Conservation (phyloP, 2,888 invertebrate species). For the Thecophora atra region DNA sequence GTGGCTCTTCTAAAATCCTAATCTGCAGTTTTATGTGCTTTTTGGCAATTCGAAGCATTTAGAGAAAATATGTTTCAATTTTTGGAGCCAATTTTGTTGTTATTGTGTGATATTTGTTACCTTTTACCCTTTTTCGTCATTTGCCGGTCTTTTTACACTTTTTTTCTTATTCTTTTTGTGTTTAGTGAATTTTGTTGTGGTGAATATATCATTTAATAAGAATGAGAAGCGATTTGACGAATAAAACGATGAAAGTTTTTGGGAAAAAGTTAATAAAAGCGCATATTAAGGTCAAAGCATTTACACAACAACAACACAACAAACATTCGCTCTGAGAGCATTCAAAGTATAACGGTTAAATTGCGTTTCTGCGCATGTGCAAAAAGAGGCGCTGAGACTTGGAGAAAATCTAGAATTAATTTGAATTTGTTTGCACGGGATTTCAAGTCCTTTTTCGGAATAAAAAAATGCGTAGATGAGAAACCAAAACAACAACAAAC, state of each 20-base stretch:
- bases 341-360: conserved; percentile 28
- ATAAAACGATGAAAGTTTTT: too few species aligned
- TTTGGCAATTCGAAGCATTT: conserved; percentile 57
- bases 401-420: neutral
- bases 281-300: too few species aligned
- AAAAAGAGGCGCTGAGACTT: neutral
- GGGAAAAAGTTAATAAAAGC: too few species aligned
- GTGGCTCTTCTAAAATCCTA: conserved; percentile 46
- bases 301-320: too few species aligned
- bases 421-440: neutral
- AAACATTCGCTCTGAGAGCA: too few species aligned
- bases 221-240: too few species aligned
- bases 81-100: conserved; percentile 15
- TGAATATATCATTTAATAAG: too few species aligned
- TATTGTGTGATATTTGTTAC: neutral
- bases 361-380: neutral
- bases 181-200: too few species aligned
- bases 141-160: neutral
- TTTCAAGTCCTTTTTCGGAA: too few species aligned
- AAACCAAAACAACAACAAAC: too few species aligned
- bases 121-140: conserved; percentile 22
- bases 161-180: conserved; percentile 35
- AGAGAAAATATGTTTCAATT: conserved; percentile 54
- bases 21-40: conserved; percentile 60
- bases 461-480: too few species aligned